These are phyloP conservation scores for Antheraea assamensis DNA, from an alignment of 2,888 invertebrate genomes.

Conservation along the genomic window DNA sequence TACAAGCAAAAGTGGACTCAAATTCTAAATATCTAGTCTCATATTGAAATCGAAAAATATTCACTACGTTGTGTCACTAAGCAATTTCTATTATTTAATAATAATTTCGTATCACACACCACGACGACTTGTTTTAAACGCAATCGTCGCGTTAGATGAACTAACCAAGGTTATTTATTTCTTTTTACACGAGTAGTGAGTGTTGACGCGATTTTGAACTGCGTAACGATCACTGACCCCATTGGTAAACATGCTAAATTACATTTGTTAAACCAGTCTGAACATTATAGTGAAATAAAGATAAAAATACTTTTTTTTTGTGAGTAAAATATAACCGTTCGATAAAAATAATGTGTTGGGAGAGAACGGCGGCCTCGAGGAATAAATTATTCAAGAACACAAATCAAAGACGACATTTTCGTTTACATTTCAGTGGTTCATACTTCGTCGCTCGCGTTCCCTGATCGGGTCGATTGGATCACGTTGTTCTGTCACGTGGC, in stretches of 20 bases:
- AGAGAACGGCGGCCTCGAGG: constrained; percentile 2
- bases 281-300: background rate
- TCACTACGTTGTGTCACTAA: background rate
- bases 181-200: constrained; percentile 27
- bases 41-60: constrained; percentile 7
- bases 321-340: background rate
- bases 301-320: background rate
- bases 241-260: constrained; percentile 17
- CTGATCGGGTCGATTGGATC: constrained; percentile 37
- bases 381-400: constrained; percentile 25
- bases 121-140: background rate
- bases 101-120: background rate
- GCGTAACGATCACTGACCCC: constrained; percentile 36
- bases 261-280: background rate
- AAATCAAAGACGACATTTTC: constrained; percentile 31
- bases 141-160: constrained; percentile 11
- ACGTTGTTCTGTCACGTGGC: constrained; percentile 65
- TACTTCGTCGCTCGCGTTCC: constrained; percentile 35
- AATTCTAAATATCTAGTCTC: background rate
- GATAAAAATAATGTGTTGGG: background rate
- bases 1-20: constrained; percentile 49
- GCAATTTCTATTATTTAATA: constrained; percentile 5
- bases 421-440: constrained; percentile 23
- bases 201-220: constrained; percentile 25
- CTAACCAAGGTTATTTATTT: constrained; percentile 16